Evolutionary conservation across 92 coral and sea anemone species (phyloP), one percentile per base, ranked within the genome.

Genomic region (Epizoanthus ramosus): DNA sequence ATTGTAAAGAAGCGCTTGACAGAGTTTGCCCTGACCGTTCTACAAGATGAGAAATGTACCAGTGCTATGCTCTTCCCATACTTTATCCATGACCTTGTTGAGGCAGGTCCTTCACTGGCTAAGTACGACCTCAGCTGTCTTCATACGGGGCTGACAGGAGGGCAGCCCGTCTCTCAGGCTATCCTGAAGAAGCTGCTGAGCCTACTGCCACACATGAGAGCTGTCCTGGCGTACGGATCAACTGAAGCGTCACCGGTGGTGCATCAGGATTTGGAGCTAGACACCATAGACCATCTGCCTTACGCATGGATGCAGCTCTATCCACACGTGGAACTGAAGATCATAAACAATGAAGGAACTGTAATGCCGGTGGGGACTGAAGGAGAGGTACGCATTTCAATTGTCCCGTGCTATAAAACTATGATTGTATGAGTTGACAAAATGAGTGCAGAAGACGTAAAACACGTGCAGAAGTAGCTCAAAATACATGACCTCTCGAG

Each of bases 41-140:
- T 74, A 4, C 79, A 74, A 74, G 79, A 74, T 52, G 79, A 74
- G 61, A 74, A 74, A 56, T 74, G 79, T 31, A 24, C 64, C 50
- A 15, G 39, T 4, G 79, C 47, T 8, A 2, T 0, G 1, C 7
- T 74, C 18, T 0, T 25, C 7, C 79, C 79, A 23, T 74, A 54
- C 16, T 22, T 74, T 5, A 74, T 74, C 14, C 17, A 56, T 47
- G 64, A 74, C 65, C 24, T 53, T 4, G 10, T 45, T 23, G 52
- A 19, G 18, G 41, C 35, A 17, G 65, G 79, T 19, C 47, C 28
- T 21, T 5, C 9, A 54, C 23, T 74, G 5, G 18, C 2, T 50
- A 74, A 16, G 1, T 74, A 74, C 79, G n/a, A 74, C 52, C 79
- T 74, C 13, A 33, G 57, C 8, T 25, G 64, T 50, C 45, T 74